phyloP scores from a whole-genome alignment of 2,888 invertebrate species.

The Andricus curvator region DNA sequence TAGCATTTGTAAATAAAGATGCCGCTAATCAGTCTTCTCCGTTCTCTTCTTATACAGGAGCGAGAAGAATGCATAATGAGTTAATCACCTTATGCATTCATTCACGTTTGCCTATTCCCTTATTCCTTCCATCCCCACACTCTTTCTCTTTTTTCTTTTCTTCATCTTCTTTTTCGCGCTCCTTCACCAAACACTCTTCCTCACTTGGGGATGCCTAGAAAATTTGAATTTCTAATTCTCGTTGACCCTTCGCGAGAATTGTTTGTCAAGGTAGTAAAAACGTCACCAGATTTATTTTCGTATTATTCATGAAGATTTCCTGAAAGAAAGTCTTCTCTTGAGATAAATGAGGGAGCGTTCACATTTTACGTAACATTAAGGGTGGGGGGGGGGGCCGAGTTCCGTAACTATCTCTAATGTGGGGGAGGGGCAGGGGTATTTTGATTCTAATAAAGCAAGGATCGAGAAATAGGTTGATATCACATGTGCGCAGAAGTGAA shows the following conservation, averaged over 20 bases:
- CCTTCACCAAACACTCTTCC: constrained; percentile 40
- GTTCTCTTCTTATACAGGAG: constrained; percentile 43
- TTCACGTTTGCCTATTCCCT: constrained; percentile 57
- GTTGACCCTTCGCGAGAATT: constrained; percentile 50
- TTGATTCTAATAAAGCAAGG: too few species aligned
- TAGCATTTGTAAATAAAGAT: constrained; percentile 57
- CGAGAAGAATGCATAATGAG: constrained; percentile 60
- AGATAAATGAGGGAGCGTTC: too few species aligned
- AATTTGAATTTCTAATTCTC: constrained; percentile 62
- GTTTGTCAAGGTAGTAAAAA: constrained; percentile 32
- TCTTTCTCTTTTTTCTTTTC: constrained; percentile 31
- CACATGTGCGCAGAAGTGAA: too few species aligned
- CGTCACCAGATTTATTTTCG: constrained; percentile 9
- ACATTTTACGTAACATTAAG: too few species aligned
- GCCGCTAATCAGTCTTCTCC: constrained; percentile 56
- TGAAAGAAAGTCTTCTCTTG: neutral
- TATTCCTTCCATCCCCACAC: neutral
- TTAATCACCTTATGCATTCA: constrained; percentile 55
- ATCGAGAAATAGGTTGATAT: too few species aligned
- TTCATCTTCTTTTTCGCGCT: neutral
- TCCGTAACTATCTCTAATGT: too few species aligned
- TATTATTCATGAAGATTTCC: neutral
- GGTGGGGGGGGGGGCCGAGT: too few species aligned
- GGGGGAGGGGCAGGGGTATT: too few species aligned
- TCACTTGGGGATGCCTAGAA: constrained; percentile 47